Evolutionary conservation across 2,888 invertebrate species (phyloP).

Genomic region (Mimachlamys varia): DNA sequence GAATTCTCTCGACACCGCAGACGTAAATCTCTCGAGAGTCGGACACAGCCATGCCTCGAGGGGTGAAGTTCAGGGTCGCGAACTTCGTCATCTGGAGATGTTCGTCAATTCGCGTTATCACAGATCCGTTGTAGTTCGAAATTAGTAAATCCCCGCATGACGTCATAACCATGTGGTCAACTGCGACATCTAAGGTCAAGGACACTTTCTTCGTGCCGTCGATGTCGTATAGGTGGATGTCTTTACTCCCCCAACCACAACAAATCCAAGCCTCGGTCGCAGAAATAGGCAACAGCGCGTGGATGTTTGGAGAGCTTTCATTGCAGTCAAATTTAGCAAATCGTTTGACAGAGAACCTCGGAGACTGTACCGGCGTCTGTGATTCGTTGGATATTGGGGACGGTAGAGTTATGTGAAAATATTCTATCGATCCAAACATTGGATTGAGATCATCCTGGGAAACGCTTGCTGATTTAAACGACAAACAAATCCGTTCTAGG

Average conservation of each 20-base stretch:
- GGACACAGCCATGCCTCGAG: constrained; percentile 58
- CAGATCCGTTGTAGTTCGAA: constrained; percentile 60
- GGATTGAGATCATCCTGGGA: neutral
- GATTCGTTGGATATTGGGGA: neutral
- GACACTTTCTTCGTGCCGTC: constrained; percentile 55
- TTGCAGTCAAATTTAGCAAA: constrained; percentile 40
- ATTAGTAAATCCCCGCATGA: constrained; percentile 51
- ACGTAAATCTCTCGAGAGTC: constrained; percentile 57
- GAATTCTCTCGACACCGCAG: constrained; percentile 57
- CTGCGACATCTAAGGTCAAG: constrained; percentile 58
- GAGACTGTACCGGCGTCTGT: neutral
- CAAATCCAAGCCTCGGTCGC: constrained; percentile 61
- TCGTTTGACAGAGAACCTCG: constrained; percentile 21
- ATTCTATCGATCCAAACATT: constrained; percentile 38
- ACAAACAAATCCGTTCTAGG: constrained; percentile 41
- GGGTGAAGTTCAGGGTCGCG: constrained; percentile 57
- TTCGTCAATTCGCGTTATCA: constrained; percentile 60
- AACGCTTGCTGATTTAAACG: constrained; percentile 36
- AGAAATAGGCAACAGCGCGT: constrained; percentile 61
- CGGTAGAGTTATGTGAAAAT: constrained; percentile 40
- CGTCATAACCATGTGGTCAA: constrained; percentile 45
- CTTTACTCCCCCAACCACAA: constrained; percentile 63
- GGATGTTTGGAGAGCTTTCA: constrained; percentile 45
- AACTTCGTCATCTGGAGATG: constrained; percentile 58
- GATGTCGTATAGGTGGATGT: constrained; percentile 54